Evolutionary conservation across 1,140 invertebrate genomes (phyloP), one percentile per base, ranked within the genome.

Genomic region (Holcopasites calliopsidis): DNA sequence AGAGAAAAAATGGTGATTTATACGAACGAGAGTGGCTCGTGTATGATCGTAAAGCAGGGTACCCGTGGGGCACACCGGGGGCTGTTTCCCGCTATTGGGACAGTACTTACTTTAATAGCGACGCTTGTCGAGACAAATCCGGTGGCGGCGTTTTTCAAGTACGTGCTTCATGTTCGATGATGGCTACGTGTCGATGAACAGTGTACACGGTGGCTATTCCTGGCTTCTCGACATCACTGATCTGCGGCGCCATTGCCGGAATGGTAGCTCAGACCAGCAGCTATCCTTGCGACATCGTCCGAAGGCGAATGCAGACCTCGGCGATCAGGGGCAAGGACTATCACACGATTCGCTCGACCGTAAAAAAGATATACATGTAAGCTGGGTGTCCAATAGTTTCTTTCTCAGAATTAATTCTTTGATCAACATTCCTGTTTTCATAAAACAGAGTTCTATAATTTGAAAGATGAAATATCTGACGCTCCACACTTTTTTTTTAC

Each of bases 201-300:
- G 90, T 87, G 73, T 86, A 92, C 79, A 89, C 87, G 73, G 82
- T 84, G 62, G 76, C 87, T 77, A 89, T 88, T 82, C 88, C 91
- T 70, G 90, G 88, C 73, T 76, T 91, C n/a, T 70, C 85, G 18
- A 86, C 95, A 21, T 94, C 95, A 78, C 89, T 99, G 84, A 85
- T 93, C 62, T 98, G 96, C 91, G 99, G 99, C 31, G 98, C 98
- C 47, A 90, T 96, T 31, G 98, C 98, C 60, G 99, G 99, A 35
- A 93, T 98, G 74, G 91, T 98, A 31, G 98, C 97, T n/a, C 98
- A 99, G 92, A 96, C 97, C 2, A 95, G 96, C 38, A 98, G 97
- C 52, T 99, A 99, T 93, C 98, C 98, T 18, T 92, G 99, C 70
- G 98, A 99, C 92, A 98, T 99, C 87, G 95, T 98, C 28, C 92